phyloP scores from a whole-genome alignment of 2,888 invertebrate species.

The Agapostemon virescens region DNA sequence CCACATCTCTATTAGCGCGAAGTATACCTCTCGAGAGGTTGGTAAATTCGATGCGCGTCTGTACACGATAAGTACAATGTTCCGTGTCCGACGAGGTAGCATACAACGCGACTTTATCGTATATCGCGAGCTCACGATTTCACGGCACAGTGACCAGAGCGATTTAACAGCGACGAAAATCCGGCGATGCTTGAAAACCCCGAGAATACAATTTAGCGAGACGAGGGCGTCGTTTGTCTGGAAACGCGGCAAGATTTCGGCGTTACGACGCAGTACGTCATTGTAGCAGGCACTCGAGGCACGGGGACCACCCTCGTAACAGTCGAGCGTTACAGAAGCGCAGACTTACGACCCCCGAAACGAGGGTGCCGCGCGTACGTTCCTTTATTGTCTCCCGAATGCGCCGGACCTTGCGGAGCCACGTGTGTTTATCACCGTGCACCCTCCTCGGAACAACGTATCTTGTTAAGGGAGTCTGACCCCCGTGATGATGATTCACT shows the following conservation, averaged over 20 bases:
- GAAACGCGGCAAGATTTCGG: constrained; percentile 33
- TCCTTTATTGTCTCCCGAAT: constrained; percentile 48
- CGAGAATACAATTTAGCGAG: constrained; percentile 25
- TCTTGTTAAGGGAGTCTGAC: constrained; percentile 60
- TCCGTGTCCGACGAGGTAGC: too few relatives aligned
- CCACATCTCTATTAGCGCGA: too few relatives aligned
- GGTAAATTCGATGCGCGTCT: too few relatives aligned
- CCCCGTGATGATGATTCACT: constrained; percentile 60
- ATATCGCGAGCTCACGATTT: constrained; percentile 1
- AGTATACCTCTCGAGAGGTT: too few relatives aligned
- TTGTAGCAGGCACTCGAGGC: constrained; percentile 32
- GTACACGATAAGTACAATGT: too few relatives aligned
- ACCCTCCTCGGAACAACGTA: constrained; percentile 54
- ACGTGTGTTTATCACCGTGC: constrained; percentile 58
- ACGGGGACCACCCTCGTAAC: constrained; percentile 27
- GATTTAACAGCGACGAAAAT: constrained; percentile 35
- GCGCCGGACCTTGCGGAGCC: constrained; percentile 49
- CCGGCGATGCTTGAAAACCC: constrained; percentile 6
- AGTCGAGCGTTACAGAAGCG: constrained; percentile 28
- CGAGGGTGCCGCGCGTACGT: constrained; percentile 32
- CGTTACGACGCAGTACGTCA: constrained; percentile 42
- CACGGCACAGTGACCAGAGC: constrained; percentile 15
- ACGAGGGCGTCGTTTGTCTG: constrained; percentile 29
- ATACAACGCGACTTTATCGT: too few relatives aligned
- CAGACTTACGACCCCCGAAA: constrained; percentile 37